phyloP scores from a whole-genome alignment of 2,797 vertebrate genomes.

The Eutrigla gurnardus region DNA sequence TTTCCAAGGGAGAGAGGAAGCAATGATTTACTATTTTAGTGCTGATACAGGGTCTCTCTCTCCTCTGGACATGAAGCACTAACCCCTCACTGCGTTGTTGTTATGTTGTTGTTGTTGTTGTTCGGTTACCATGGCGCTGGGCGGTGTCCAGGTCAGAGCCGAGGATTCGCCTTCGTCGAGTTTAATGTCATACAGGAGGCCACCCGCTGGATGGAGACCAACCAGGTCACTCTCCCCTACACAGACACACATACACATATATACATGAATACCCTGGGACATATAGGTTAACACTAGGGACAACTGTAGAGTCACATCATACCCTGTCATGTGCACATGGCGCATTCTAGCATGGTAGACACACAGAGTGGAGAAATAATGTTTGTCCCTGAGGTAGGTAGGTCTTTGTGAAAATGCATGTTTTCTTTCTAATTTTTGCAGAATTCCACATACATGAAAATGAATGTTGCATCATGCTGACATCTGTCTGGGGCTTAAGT shows the following conservation, averaged over 20 bases:
- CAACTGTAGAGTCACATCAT: conserved; percentile 50
- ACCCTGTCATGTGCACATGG: conserved; percentile 41
- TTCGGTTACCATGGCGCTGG: conserved; percentile 89
- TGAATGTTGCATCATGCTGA: conserved; percentile 48
- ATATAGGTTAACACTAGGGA: conserved; percentile 45
- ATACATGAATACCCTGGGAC: conserved; percentile 64
- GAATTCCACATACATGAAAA: conserved; percentile 48
- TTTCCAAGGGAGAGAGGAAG: conserved; percentile 66
- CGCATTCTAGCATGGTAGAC: conserved; percentile 44
- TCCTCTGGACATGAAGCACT: conserved; percentile 87
- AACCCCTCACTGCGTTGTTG: conserved; percentile 89
- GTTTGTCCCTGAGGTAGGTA: conserved; percentile 59
- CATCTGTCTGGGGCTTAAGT: conserved; percentile 39
- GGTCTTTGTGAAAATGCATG: conserved; percentile 21
- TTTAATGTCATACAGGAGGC: conserved; percentile 98
- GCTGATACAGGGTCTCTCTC: conserved; percentile 83
- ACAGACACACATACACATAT: conserved; percentile 84
- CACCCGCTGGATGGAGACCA: conserved; percentile 96
- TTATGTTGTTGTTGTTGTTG: conserved; percentile 88
- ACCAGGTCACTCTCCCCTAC: conserved; percentile 95
- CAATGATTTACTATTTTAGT: conserved; percentile 65
- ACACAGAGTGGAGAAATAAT: conserved; percentile 39
- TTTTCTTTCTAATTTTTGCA: conserved; percentile 32
- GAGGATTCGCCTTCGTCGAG: conserved; percentile 98
- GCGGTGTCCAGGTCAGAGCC: conserved; percentile 97